phyloP scores from a whole-genome alignment of 2,113 vertebrate species.

The Sturnus vulgaris region DNA sequence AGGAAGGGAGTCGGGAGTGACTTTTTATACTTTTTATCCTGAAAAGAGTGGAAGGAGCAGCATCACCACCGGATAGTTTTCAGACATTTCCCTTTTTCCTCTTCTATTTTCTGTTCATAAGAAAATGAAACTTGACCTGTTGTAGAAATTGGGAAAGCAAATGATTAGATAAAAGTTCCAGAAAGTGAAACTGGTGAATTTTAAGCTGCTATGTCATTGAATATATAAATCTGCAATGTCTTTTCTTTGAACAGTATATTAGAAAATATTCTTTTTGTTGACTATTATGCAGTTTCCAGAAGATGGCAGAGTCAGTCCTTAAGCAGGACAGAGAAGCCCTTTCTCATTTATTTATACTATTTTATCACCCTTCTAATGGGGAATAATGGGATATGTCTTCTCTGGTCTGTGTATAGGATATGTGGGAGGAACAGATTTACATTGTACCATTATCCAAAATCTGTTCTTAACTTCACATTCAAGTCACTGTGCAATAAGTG shows the following conservation, averaged over 20 bases:
- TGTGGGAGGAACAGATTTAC: not conserved
- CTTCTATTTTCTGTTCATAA: not conserved
- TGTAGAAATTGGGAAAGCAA: not conserved
- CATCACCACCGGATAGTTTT: not conserved
- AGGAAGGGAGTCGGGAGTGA: not conserved
- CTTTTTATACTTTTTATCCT: not conserved
- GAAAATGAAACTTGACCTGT: not conserved
- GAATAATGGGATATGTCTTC: not conserved
- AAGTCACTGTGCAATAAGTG: not conserved
- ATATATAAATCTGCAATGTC: not conserved
- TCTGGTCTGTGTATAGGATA: not conserved
- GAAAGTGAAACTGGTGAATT: not conserved
- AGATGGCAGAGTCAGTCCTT: conserved; percentile 17
- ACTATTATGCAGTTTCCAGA: not conserved
- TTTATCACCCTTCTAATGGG: not conserved
- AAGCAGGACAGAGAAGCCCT: not conserved
- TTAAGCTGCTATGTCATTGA: not conserved
- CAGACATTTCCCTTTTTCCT: not conserved
- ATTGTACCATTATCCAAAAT: not conserved
- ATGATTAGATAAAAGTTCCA: not conserved
- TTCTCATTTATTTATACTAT: not conserved
- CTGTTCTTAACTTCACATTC: not conserved
- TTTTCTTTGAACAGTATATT: not conserved
- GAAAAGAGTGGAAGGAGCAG: not conserved
- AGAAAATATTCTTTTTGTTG: not conserved